Base-by-base conservation (phyloP, 2,113 vertebrate species). In the Oreotrochilus melanogaster region DNA sequence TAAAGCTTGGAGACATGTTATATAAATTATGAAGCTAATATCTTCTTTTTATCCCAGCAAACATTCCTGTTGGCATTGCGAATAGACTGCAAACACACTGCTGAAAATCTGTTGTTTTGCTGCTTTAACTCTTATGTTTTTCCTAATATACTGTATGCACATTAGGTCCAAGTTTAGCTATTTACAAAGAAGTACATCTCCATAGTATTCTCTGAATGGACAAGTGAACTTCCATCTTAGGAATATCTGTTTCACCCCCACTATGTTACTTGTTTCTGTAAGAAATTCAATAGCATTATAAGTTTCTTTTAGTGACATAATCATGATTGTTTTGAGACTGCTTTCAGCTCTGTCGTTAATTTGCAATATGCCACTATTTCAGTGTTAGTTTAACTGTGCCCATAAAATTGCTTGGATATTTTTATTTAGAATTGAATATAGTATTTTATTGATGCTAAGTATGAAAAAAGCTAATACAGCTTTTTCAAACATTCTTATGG, bases 61-160 rank as follows among this genome's bases (percentile, higher is more conserved):
- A 10, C 0, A 0, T 79, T 75, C 28, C 19, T 79, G 0, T 51
- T 83, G 31, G 51, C 3, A 0, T 73, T 92, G 42, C 3, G 11
- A 87, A 35, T 76, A 61, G 62, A 33, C 21, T 85, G 9, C 56
- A 12, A 43, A 24, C 23, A 13, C 47, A 6, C 2, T 58, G 18
- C 18, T 50, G 19, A 56, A 61, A 85, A 57, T 28, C 16, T 30
- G 0, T 45, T 78, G 12, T 37, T 73, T 50, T 45, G 21, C 31
- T 67, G 23, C 45, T 69, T 85, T 72, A 39, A 39, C 45, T 47
- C 15, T 3, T 22, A 35, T 11, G 3, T 58, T 92, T 79, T 42
- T 9, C 30, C 16, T 2, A 6, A 14, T 33, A 50, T 1, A 14
- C 4, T 45, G 7, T 42, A 15, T 54, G 37, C 8, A 24, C 14